These are phyloP conservation scores for Morus bassanus DNA, from an alignment of 2,797 vertebrate genomes.

Conservation along the genomic window DNA sequence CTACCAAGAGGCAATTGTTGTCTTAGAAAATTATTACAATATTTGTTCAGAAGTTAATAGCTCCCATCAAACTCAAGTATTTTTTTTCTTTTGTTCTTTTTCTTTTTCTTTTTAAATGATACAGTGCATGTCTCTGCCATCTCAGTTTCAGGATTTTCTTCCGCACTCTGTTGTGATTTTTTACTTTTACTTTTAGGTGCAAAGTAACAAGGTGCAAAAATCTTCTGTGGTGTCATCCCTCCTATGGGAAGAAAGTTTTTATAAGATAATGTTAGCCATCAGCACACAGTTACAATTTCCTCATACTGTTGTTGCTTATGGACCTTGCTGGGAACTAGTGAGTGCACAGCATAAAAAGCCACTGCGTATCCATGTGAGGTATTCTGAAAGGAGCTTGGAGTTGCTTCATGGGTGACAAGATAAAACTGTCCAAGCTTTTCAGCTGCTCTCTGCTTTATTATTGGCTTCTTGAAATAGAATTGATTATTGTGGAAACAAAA, in stretches of 20 bases:
- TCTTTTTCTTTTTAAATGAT: background rate
- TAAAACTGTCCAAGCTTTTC: background rate
- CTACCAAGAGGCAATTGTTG: background rate
- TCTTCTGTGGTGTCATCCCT: background rate
- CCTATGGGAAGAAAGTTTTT: background rate
- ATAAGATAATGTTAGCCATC: background rate
- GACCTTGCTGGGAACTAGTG: background rate
- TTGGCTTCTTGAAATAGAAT: background rate
- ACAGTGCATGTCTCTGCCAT: background rate
- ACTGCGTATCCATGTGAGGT: background rate
- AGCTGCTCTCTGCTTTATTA: background rate
- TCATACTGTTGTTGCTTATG: background rate
- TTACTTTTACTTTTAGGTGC: background rate
- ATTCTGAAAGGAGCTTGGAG: background rate
- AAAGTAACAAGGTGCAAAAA: background rate
- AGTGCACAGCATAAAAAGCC: background rate
- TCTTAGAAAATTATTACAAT: background rate
- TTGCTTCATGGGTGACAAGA: background rate
- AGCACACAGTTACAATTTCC: background rate
- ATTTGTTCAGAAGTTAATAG: background rate
- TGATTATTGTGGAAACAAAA: background rate
- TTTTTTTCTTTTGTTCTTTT: rapidly evolving
- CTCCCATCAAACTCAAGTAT: background rate
- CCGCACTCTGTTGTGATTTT: rapidly evolving
- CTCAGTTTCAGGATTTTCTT: background rate